Evolutionary conservation across 2,113 vertebrate genomes (phyloP).

Genomic region (Seriola aureovittata): DNA sequence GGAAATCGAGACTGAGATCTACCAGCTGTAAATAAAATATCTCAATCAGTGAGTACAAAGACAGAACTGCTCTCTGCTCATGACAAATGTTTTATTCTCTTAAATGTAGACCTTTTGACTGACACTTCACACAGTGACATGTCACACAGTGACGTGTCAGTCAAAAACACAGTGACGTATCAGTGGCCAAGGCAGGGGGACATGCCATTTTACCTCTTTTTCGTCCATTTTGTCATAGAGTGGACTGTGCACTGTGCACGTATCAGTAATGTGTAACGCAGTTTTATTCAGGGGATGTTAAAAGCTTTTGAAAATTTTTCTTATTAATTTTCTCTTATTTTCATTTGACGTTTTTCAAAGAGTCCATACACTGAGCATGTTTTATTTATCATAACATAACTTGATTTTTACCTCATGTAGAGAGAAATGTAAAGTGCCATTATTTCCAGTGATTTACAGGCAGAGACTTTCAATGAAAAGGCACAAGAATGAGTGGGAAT

Average conservation of each 20-base stretch:
- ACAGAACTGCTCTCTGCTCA: neutral
- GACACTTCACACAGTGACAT: neutral
- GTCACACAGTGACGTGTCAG: too few species aligned
- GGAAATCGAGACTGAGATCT: neutral
- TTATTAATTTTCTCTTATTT: neutral
- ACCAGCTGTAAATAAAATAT: neutral
- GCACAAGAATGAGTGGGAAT: too few species aligned
- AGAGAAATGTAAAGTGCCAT: too few species aligned
- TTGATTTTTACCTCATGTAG: too few species aligned
- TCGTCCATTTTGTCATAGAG: neutral
- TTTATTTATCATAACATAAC: too few species aligned
- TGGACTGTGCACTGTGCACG: neutral
- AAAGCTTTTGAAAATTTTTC: neutral
- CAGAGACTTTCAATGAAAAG: too few species aligned
- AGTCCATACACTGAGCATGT: too few species aligned
- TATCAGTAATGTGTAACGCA: neutral
- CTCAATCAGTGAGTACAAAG: neutral
- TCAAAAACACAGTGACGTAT: too few species aligned
- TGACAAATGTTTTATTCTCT: neutral
- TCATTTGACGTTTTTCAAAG: neutral
- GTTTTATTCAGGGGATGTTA: neutral
- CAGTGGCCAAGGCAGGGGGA: neutral
- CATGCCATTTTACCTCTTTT: neutral
- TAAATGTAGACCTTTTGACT: neutral
- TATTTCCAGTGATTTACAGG: too few species aligned